A percentile compares a stretch with the other conserved stretches of the same genome.
Conservation (phyloP, 1,140 invertebrate genomes). For the Antheraea mylitta region DNA sequence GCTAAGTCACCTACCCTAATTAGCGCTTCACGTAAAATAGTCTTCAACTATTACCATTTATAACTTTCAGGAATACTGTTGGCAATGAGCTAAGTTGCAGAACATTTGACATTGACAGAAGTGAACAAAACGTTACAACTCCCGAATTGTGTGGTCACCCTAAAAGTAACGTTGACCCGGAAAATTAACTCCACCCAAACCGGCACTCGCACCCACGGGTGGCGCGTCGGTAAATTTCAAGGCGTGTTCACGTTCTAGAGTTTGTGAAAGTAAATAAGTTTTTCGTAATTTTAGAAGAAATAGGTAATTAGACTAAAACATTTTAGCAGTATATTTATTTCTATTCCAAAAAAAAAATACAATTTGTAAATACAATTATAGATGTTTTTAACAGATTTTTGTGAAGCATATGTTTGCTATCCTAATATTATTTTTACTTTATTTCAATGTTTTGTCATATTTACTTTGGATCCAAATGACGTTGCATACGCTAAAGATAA, state of each 20-base stretch:
- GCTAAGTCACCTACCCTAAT: not conserved
- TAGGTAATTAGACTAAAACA: not conserved
- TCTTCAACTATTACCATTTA: not conserved
- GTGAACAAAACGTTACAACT: conserved; percentile 16
- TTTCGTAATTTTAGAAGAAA: not conserved
- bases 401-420: too few species aligned
- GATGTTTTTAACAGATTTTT: too few species aligned
- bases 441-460: too few species aligned
- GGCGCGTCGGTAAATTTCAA: conserved; percentile 23
- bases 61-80: conserved; percentile 7
- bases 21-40: conserved; percentile 8
- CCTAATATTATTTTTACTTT: too few species aligned
- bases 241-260: conserved; percentile 17
- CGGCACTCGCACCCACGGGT: conserved; percentile 32
- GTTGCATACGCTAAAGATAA: too few species aligned
- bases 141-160: conserved; percentile 33
- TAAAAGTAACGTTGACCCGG: conserved; percentile 43
- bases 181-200: conserved; percentile 52
- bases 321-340: too few species aligned
- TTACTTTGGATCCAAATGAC: too few species aligned
- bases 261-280: not conserved
- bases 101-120: conserved; percentile 1
- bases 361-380: too few species aligned
- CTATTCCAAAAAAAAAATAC: too few species aligned
- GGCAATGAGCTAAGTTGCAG: not conserved